Conservation (phyloP, 2,888 invertebrate species). For the Sesia bembeciformis region DNA sequence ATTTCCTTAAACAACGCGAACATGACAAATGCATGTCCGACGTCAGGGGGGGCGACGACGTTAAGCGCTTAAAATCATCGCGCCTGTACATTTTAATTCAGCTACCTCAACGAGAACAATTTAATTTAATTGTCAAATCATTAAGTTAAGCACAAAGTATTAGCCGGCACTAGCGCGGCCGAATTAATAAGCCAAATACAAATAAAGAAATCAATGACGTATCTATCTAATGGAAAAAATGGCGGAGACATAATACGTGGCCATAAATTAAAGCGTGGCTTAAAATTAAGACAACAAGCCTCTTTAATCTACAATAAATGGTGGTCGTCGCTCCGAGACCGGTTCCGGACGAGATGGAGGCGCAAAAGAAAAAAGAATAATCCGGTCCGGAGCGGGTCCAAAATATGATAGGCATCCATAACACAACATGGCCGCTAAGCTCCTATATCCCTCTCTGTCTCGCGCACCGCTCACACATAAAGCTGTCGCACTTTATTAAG, state of each 20-base stretch:
- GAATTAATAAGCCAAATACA: conserved; percentile 53
- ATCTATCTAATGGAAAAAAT: conserved; percentile 55
- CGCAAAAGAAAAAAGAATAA: conserved; percentile 69
- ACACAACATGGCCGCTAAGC: conserved; percentile 75
- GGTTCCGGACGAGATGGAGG: conserved; percentile 62
- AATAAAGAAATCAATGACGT: conserved; percentile 67
- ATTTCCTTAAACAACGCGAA: conserved; percentile 26
- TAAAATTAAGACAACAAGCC: conserved; percentile 76
- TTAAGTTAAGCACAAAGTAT: conserved; percentile 72
- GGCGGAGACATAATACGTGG: conserved; percentile 63
- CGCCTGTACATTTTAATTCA: conserved; percentile 62
- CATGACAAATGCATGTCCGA: conserved; percentile 34
- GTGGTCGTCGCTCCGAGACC: conserved; percentile 66
- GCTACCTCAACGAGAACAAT: conserved; percentile 68
- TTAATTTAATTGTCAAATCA: conserved; percentile 74
- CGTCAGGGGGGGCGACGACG: conserved; percentile 28
- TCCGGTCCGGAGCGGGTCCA: conserved; percentile 71
- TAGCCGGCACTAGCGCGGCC: conserved; percentile 58
- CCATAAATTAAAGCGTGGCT: conserved; percentile 71
- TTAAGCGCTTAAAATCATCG: conserved; percentile 45
- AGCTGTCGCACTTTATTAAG: conserved; percentile 64
- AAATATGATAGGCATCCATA: conserved; percentile 75
- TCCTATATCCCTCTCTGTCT: conserved; percentile 51
- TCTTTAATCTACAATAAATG: conserved; percentile 76
- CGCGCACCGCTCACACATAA: conserved; percentile 31